Evolutionary conservation across 1,140 invertebrate genomes (phyloP).

Genomic region (Zaprionus gabonicus): DNA sequence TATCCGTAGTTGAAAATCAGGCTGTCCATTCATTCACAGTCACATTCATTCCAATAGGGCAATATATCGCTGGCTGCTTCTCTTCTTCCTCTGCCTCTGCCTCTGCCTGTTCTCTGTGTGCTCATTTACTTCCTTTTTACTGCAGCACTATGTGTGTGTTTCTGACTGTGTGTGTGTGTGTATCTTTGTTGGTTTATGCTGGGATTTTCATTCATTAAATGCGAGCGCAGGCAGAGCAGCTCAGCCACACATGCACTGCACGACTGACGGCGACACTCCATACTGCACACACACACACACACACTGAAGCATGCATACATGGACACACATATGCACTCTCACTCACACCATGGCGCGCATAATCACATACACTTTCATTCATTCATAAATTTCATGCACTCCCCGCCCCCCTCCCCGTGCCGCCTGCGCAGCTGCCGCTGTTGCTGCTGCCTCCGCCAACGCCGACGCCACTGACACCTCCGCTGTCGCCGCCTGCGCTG

Average conservation of each 20-base stretch:
- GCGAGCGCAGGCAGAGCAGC: constrained; percentile 46
- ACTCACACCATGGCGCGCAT: constrained; percentile 13
- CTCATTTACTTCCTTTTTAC: constrained; percentile 74
- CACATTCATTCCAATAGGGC: constrained; percentile 48
- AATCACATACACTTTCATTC: constrained; percentile 64
- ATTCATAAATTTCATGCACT: constrained; percentile 81
- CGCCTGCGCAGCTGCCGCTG: constrained; percentile 28
- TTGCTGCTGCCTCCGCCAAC: constrained; percentile 26
- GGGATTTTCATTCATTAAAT: constrained; percentile 81
- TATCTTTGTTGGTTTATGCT: constrained; percentile 60
- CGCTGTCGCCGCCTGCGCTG: constrained; percentile 41
- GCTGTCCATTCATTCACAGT: constrained; percentile 51
- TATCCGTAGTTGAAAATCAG: constrained; percentile 75
- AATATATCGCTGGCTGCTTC: not conserved
- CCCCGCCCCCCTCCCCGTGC: constrained; percentile 16
- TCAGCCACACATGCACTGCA: constrained; percentile 29
- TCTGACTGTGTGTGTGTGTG: constrained; percentile 48
- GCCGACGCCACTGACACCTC: constrained; percentile 21
- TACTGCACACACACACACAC: constrained; percentile 49
- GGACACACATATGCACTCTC: not conserved
- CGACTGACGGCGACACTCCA: constrained; percentile 22
- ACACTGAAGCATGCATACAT: not conserved
- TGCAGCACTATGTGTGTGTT: constrained; percentile 20
- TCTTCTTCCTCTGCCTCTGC: not conserved
- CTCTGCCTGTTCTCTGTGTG: constrained; percentile 34